Evolutionary conservation across 2,797 vertebrate genomes (phyloP), one percentile per base, ranked within the genome.

Genomic region (Halcyon leucocephala): DNA sequence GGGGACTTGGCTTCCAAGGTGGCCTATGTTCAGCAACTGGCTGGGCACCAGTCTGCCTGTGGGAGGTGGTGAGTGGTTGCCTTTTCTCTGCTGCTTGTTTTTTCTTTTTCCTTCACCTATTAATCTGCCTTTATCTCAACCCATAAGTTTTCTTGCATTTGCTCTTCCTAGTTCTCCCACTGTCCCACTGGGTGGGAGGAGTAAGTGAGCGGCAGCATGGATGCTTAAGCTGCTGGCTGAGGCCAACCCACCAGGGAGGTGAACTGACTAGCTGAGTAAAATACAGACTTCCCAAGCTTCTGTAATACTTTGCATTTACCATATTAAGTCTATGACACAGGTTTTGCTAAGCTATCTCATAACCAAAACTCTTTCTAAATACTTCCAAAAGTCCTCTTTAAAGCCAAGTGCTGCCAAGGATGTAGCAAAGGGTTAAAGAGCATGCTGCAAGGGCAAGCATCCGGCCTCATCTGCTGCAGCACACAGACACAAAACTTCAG

Each of bases 321-420:
- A 54, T 29, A n/a, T 12, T 35, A 61, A 41, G 16, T 49, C 82
- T 57, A 31, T 3, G 2, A 42, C 70, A 44, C 7, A 51, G 37
- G 54, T 29, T 67, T 82, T 84, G 14, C 55, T 80, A 48, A 62
- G 22, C 15, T 85, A 18, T 67, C 64, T 90, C 31, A 51, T 26
- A 83, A 67, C 42, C 37, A 57, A 73, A 80, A 71, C 28, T 60
- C 21, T 58, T 89, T 74, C 37, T 57, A 82, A 94, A 85, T 14
- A 25, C 37, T 60, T 76, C 35, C 49, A 7, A 58, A 86, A 76
- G 64, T 48, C n/a, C 41, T 60, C 9, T 62, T 86, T 39, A 60
- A 82, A 88, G 58, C 20, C 71, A 39, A 33, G 7, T 52, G 26
- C 73, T 74, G 33, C 2, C 0, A 49, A 69, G 41, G 52, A 74